Evolutionary conservation across 1,140 invertebrate genomes (phyloP), one percentile per base, ranked within the genome.

Genomic region (Trichogramma pretiosum): DNA sequence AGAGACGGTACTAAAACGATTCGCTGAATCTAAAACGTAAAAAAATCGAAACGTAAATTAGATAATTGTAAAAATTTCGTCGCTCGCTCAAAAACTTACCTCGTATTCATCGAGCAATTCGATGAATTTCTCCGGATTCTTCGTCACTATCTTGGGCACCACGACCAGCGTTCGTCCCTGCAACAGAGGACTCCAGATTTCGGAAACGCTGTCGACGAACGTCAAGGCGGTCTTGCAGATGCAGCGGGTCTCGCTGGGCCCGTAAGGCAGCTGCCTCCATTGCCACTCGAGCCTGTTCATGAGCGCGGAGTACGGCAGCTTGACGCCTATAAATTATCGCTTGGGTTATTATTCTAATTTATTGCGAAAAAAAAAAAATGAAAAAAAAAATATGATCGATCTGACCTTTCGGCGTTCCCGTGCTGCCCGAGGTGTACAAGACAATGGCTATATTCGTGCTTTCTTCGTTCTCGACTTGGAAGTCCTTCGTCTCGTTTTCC

Each of bases 381-480:
- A 34, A 17, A 47, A 28, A 9, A 26, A 2, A n/a, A 45, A 78
- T 74, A 4, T 72, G 68, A 19, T 77, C 58, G 53, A 74, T 74
- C 85, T 87, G 79, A 78, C 89, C 92, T 80, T 95, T 95, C 3
- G 92, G 91, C 32, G 86, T 73, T 34, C 92, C 93, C 9, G 91
- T 94, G 61, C 90, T 93, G 28, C 93, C 92, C 36, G 90, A 94
- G 36, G 92, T 96, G 59, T 94, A 95, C 4, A 93, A 73, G 30
- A 94, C 81, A 13, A 90, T 84, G 8, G 83, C 87, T 7, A 82
- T 71, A 56, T 79, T 68, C 47, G 74, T 69, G 3, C 58, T 53
- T 28, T 57, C 34, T 8, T 68, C 51, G 30, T 65, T n/a, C n/a
- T n/a, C 35, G 28, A 60, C 39, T 30, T 3, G 13, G 16, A 44